Conservation (phyloP, 2,797 vertebrate species). For the Gallirallus australis region DNA sequence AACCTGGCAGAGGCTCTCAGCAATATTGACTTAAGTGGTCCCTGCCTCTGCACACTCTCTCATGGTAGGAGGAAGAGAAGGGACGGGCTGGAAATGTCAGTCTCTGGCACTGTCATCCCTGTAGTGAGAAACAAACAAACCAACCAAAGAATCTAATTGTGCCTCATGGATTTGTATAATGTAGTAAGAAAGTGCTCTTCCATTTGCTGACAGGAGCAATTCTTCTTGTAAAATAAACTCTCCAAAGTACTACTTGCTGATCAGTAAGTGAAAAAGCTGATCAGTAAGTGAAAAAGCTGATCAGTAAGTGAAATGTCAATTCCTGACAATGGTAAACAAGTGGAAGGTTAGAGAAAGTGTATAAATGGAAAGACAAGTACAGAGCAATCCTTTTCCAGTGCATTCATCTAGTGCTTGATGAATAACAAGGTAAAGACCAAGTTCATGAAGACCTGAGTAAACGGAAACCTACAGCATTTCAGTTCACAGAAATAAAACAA, state of each 20-base stretch:
- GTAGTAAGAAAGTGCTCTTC: not conserved
- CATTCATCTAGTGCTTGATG: not conserved
- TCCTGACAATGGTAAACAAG: not conserved
- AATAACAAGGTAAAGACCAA: not conserved
- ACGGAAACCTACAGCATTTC: not conserved
- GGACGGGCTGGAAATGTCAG: not conserved
- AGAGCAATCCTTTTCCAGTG: not conserved
- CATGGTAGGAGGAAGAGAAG: not conserved
- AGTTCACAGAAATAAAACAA: not conserved
- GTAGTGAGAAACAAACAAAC: not conserved
- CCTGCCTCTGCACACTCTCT: not conserved
- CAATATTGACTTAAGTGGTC: accelerated
- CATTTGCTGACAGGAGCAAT: not conserved
- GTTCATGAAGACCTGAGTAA: not conserved
- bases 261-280: not conserved
- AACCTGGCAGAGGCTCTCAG: not conserved
- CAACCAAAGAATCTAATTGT: not conserved
- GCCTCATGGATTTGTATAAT: not conserved
- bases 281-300: not conserved
- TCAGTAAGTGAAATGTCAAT: not conserved
- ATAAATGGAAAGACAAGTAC: not conserved
- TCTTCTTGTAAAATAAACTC: not conserved
- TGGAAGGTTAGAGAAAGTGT: not conserved
- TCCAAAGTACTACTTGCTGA: not conserved
- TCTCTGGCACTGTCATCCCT: not conserved